Conservation (phyloP, 2,113 vertebrate species). For the Macaca fascicularis region T2T-MFA8v1.1 NC_088395.1:11853501-11854000, state of each 20-base stretch:
- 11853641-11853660: conserved; percentile 29
- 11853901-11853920: background rate
- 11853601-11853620: background rate
- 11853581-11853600: conserved; percentile 7
- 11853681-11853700: background rate
- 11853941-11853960: background rate
- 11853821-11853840: too few species aligned
- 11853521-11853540: background rate
- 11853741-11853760: too few species aligned
- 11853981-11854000: background rate
- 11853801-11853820: too few species aligned
- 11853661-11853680: conserved; percentile 3
- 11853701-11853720: background rate
- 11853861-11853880: background rate
- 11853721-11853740: too few species aligned
- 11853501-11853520: conserved; percentile 44
- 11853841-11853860: background rate
- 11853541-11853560: background rate
- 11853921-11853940: background rate
- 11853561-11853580: conserved; percentile 10
- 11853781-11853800: too few species aligned
- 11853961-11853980: background rate
- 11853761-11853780: too few species aligned
- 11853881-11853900: too few species aligned
- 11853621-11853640: background rate